Evolutionary conservation across 2,797 vertebrate genomes (phyloP), one percentile per base, ranked within the genome.

Genomic region (Lepilemur septentrionalis): DNA sequence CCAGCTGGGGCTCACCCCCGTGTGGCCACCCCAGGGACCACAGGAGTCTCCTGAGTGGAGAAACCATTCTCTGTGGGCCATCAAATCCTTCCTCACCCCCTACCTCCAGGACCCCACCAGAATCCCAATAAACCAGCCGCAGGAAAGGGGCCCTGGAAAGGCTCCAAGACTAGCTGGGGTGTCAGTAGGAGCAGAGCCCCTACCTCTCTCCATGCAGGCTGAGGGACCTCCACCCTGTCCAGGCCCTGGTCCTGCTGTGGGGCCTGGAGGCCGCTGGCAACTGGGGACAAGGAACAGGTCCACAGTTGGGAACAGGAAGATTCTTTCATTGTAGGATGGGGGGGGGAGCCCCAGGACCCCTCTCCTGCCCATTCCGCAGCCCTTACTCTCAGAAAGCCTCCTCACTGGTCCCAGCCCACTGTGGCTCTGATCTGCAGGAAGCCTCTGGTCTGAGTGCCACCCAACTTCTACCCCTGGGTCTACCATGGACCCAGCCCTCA

Each of bases 241-340:
- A 85, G 35, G 76, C 46, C 41, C 5, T 7, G 25, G 23, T 67
- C 30, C 43, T 65, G 65, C 65, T 90, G 8, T 86, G 78, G 23
- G 67, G 79, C 52, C 35, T 32, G 55, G 41, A 85, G 43, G 61
- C 46, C 0, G 0, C 73, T 84, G 82, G 94, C 81, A 96, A 93
- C 94, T 95, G 81, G 76, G 83, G 87, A 93, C 73, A 46, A 85
- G 78, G 82, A 72, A 59, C 52, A 38, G 69, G 72, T 63, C 87
- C 72, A 35, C 38, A 85, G 88, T 57, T 73, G 86, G 90, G 57
- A 95, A 97, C 90, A 95, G 94, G 93, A 80, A 80, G 88, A 43
- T 6, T 48, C 79, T 95, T 97, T 97, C 92, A 96, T 96, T 13
- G 7, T 5, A 87, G 61, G 46, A 15, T 81, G 78, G 17, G 18